Percentiles rank a stretch among this genome's conserved stretches.
Evolutionary conservation across 2,888 invertebrate species (phyloP).

Genomic region (Drosophila pegasa): DNA sequence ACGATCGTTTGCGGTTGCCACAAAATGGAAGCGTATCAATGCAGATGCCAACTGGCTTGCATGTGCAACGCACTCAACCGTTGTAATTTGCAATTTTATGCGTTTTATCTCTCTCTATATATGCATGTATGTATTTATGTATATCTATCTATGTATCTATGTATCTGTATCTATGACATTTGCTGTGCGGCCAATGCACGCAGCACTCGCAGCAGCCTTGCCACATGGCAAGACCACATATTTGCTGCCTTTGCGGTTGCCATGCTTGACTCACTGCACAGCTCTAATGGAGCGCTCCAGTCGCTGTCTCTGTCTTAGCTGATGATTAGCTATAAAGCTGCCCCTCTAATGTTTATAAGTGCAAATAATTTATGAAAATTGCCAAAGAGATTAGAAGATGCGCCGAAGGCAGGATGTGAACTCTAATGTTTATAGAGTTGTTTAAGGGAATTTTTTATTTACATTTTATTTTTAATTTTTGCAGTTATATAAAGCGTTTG

Average conservation of each 20-base stretch:
- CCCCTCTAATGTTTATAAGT: constrained; percentile 7
- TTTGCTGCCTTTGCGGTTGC: constrained; percentile 57
- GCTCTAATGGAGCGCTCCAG: constrained; percentile 30
- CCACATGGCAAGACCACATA: constrained; percentile 55
- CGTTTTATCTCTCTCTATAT: constrained; percentile 64
- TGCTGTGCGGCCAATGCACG: constrained; percentile 41
- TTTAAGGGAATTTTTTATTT: too few relatives aligned
- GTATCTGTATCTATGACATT: constrained; percentile 26
- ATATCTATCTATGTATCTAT: constrained; percentile 13
- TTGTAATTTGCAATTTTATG: constrained; percentile 75
- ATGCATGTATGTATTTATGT: constrained; percentile 16
- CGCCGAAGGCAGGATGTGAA: not conserved
- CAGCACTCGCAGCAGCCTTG: constrained; percentile 38
- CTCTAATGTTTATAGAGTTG: not conserved
- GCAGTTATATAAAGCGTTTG: too few relatives aligned
- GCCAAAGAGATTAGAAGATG: constrained; percentile 4
- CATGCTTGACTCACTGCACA: constrained; percentile 27
- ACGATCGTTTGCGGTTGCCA: constrained; percentile 55
- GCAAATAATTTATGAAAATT: constrained; percentile 24
- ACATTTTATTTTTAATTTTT: too few relatives aligned
- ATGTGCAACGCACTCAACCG: constrained; percentile 65
- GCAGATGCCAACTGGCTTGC: constrained; percentile 53
- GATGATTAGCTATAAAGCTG: constrained; percentile 15
- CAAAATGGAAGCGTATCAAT: constrained; percentile 75
- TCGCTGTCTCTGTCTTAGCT: constrained; percentile 4